These are phyloP conservation scores for Pachycephus smyrnensis DNA, from an alignment of 2,888 invertebrate species.

Conservation along the genomic window DNA sequence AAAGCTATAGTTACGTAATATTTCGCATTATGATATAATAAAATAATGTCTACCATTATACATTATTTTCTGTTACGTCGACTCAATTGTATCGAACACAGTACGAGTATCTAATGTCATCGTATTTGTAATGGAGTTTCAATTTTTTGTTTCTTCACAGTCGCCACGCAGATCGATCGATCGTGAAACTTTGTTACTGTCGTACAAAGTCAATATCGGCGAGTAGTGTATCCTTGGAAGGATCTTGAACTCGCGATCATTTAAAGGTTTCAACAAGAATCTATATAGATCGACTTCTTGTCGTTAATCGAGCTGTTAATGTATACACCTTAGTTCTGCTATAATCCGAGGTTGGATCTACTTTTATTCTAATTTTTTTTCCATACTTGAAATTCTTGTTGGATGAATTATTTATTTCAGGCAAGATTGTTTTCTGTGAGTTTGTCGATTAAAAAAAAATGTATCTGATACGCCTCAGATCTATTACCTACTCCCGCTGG, in stretches of 20 bases:
- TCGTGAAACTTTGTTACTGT: background rate
- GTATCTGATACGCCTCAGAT: background rate
- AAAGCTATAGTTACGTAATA: background rate
- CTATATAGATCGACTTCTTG: background rate
- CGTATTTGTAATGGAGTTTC: background rate
- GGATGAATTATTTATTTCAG: background rate
- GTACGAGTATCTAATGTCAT: background rate
- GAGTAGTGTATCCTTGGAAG: background rate
- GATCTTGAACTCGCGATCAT: background rate
- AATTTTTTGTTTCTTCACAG: background rate
- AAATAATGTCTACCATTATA: background rate
- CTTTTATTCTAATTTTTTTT: background rate
- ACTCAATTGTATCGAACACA: background rate
- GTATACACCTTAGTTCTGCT: background rate
- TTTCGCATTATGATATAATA: background rate
- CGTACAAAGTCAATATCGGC: background rate
- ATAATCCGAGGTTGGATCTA: background rate
- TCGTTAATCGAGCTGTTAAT: background rate
- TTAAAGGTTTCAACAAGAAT: background rate
- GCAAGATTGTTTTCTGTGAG: background rate
- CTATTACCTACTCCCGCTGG: background rate
- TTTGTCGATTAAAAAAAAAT: background rate
- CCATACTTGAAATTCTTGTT: background rate
- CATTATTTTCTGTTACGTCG: background rate
- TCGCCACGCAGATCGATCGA: background rate